Evolutionary conservation across 1,140 invertebrate genomes (phyloP), one percentile per base, ranked within the genome.

Genomic region (Calephelis nemesis): DNA sequence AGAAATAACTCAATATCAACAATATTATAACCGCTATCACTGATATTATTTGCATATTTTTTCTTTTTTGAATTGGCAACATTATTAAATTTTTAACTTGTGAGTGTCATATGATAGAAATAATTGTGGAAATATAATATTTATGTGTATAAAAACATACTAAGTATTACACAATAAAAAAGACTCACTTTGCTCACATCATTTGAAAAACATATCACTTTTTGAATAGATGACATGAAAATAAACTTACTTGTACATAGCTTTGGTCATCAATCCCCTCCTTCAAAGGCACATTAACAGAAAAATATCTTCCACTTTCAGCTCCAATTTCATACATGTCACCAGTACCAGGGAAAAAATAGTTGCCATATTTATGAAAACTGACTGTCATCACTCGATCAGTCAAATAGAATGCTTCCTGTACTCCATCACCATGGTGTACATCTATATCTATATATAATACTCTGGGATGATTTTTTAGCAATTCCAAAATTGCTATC

Each of bases 361-460:
- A 99, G 82, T 99, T 98, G 7, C 98, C 99, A 91, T 99, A 99
- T 92, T 99, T 99, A 84, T 99, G 99, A 88, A 99, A 99, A 15
- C 98, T 99, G 2, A 99, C 98, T 0, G 99, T 99, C 99, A 99
- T 99, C 0, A 99, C 99, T 62, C 99, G 93, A 90, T 99, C 99
- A 0, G 98, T 99, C 1, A 99, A 92, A 85, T 99, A 99, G 92
- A 99, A 99, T 0, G 99, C 99, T 93, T 99, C 99, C 91, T 99
- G 98, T 0, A 99, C 99, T 1, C 99, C 99, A 92, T 99, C 99
- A 0, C 99, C 99, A 90, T 99, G 99, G 90, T 99, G 99, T 8
- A 99, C 99, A 83, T 99, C 99, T 75, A 99, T 99, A 83, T 99
- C 99, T 69, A 99, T 99, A 81, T 99, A 99, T 11, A 99, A 91